Evolutionary conservation across 2,113 vertebrate species (phyloP).

Genomic region (Amphiprion ocellaris): DNA sequence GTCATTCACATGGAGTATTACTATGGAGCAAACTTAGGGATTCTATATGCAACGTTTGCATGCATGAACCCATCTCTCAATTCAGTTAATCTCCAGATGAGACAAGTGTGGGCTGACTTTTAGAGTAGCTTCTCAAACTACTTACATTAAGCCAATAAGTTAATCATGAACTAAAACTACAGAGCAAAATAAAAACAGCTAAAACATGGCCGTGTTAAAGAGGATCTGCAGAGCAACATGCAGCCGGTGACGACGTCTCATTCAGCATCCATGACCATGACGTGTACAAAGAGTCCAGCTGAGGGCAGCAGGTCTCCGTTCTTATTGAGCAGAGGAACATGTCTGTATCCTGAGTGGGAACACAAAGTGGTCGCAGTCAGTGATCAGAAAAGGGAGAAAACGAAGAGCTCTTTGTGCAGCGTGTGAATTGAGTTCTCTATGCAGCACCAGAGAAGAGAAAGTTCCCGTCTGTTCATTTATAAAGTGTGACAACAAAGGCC

Average conservation of each 20-base stretch:
- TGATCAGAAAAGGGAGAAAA: background rate
- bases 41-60: background rate
- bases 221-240: background rate
- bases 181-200: constrained; percentile 4
- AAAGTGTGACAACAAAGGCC: constrained; percentile 2
- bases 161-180: constrained; percentile 44
- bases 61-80: background rate
- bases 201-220: constrained; percentile 19
- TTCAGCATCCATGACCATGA: constrained; percentile 82
- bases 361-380: constrained; percentile 39
- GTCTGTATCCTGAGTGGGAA: constrained; percentile 90
- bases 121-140: background rate
- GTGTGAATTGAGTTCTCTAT: constrained; percentile 26
- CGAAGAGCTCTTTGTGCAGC: constrained; percentile 39
- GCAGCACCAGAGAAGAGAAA: background rate
- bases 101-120: background rate
- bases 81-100: constrained; percentile 3
- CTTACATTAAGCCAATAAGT: constrained; percentile 51
- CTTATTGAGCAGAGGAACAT: constrained; percentile 91
- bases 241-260: constrained; percentile 10
- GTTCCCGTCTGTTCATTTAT: constrained; percentile 30
- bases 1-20: background rate
- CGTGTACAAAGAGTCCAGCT: constrained; percentile 91
- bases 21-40: background rate
- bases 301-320: constrained; percentile 89